Evolutionary conservation across 1,140 invertebrate genomes (phyloP), one percentile per base, ranked within the genome.

Genomic region (Phocides pigmalion): DNA sequence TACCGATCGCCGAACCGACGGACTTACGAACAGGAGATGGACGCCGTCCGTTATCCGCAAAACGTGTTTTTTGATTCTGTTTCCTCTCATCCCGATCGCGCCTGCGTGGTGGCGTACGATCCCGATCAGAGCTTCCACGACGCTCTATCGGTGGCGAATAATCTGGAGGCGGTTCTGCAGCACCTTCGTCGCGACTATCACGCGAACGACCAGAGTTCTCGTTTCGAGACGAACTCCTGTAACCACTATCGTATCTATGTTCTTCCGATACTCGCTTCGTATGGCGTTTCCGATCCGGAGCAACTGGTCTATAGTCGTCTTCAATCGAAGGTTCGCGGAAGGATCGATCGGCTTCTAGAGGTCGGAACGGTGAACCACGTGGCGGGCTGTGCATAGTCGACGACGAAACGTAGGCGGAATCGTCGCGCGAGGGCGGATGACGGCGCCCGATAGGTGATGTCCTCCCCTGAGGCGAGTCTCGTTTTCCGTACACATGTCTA

Each of bases 61-160:
- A 95, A 16, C 94, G 89, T 0, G 94, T 95, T 72, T 94, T 94
- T 74, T 95, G 94, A 81, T 93, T 93, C 63, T 93, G 92, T 79
- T 95, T 95, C 15, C 93, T 92, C 62, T 93, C 92, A 58, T 87
- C 89, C 3, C 84, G 79, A 1, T 84, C 82, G 11, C 87, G 82
- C 37, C 89, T 82, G 16, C 89, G 88, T 3, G 93, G 93, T 0
- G 94, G 93, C 0, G 92, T 87, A 17, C 91, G 83, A 58, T 92
- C 84, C 58, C 83, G 75, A 22, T 93, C 92, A 0, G 91, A 92
- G 64, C 92, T 91, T 16, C 92, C 87, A 39, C 87, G 87, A 56
- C 89, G 92, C 28, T 91, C 91, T 32, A 93, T 92, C 1, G 94
- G 94, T 1, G 95, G 95, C 1, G 94, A 95, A 76, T 95, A 95